Evolutionary conservation across 2,113 vertebrate species (phyloP).

Genomic region (Apus apus): DNA sequence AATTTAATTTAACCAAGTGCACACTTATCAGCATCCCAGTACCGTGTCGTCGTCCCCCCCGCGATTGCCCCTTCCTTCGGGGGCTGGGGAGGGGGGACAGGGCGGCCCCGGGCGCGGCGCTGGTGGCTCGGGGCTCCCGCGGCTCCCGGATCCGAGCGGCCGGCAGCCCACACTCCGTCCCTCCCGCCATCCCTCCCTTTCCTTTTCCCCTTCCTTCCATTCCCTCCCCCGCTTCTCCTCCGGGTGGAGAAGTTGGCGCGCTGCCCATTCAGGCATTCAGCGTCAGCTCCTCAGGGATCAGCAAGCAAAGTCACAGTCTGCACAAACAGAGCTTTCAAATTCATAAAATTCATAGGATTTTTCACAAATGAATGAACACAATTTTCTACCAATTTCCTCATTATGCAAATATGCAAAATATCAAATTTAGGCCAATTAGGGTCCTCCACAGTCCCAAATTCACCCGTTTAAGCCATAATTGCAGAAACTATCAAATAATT

Average conservation of each 20-base stretch:
- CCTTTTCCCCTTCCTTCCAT: background rate
- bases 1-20: slow-evolving; percentile 72
- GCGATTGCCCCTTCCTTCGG: slow-evolving; percentile 15
- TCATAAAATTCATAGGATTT: slow-evolving; percentile 99
- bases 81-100: background rate
- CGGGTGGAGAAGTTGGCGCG: slow-evolving; percentile 79
- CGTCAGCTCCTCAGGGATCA: slow-evolving; percentile 88
- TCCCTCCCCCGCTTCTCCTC: slow-evolving; percentile 7
- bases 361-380: slow-evolving; percentile 99
- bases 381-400: slow-evolving; percentile 99
- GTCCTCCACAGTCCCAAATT: slow-evolving; percentile 97
- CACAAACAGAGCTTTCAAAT: slow-evolving; percentile 99
- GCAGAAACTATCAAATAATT: slow-evolving; percentile 99
- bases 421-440: slow-evolving; percentile 99
- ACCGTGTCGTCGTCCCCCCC: background rate
- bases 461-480: slow-evolving; percentile 98
- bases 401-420: slow-evolving; percentile 99
- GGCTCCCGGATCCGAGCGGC: background rate
- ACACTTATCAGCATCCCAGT: slow-evolving; percentile 52
- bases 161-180: background rate
- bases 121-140: background rate
- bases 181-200: background rate
- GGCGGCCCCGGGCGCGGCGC: too few species aligned
- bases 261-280: slow-evolving; percentile 86
- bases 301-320: slow-evolving; percentile 96